A percentile compares a stretch with the other conserved stretches of the same genome.
Conservation (phyloP, 2,888 invertebrate species). For the Limnephilus lunatus region DNA sequence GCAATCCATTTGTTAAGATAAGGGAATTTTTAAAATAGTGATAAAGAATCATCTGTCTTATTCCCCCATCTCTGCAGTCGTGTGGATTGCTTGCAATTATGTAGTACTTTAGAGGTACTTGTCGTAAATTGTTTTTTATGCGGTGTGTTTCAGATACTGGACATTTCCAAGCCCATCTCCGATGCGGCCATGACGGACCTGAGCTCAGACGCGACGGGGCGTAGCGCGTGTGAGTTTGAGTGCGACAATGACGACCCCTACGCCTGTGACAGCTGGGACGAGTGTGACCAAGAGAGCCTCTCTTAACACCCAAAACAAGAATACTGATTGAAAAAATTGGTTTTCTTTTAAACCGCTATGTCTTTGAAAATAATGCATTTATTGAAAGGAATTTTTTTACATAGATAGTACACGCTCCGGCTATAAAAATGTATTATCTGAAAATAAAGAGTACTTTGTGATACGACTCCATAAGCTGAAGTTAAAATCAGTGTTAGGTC, state of each 20-base stretch:
- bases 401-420: no score
- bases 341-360: no score
- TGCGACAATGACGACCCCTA: constrained; percentile 76
- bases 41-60: not conserved
- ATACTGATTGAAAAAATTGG: no score
- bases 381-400: no score
- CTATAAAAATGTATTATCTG: no score
- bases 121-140: not conserved
- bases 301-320: constrained; percentile 69
- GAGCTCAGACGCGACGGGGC: constrained; percentile 77
- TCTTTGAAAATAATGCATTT: no score
- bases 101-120: not conserved
- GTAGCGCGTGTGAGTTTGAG: constrained; percentile 77
- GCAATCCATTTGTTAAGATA: no score
- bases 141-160: constrained; percentile 71
- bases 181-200: constrained; percentile 76
- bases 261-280: constrained; percentile 78
- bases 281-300: constrained; percentile 78
- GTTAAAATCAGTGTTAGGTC: no score
- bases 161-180: constrained; percentile 77
- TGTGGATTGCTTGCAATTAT: not conserved
- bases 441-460: no score
- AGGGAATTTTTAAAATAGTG: not conserved
- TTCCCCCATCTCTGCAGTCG: not conserved
- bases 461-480: no score